Evolutionary conservation across 1,140 invertebrate genomes (phyloP).

Genomic region (Eriosoma lanigerum): DNA sequence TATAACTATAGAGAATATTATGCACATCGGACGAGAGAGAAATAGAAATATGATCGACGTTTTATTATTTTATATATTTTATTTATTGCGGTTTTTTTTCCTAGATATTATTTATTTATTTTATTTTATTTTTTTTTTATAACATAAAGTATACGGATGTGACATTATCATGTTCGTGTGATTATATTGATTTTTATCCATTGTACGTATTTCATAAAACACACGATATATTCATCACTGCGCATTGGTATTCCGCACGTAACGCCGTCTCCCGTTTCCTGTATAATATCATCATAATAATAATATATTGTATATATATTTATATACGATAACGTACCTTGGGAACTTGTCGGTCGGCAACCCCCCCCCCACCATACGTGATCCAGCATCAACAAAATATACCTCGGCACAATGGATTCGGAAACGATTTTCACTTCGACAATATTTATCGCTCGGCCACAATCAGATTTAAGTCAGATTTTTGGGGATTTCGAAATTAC

Average conservation of each 20-base stretch:
- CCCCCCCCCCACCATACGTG: conserved; percentile 34
- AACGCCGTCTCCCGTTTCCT: conserved; percentile 15
- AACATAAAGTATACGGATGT: no score
- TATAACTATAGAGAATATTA: background rate
- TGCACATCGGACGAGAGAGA: no score
- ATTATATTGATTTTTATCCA: background rate
- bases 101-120: no score
- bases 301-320: background rate
- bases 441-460: conserved; percentile 25
- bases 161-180: background rate
- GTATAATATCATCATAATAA: conserved; percentile 16
- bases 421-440: conserved; percentile 24
- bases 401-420: conserved; percentile 1
- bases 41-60: no score
- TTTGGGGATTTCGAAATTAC: conserved; percentile 6
- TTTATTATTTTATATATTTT: background rate
- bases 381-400: background rate
- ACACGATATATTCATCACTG: background rate
- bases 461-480: conserved; percentile 4
- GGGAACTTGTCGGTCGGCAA: conserved; percentile 14
- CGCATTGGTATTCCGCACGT: conserved; percentile 26
- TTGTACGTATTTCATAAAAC: conserved; percentile 25
- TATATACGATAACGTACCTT: background rate
- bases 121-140: no score
- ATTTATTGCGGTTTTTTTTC: no score